phyloP scores from a whole-genome alignment of 2,113 vertebrate genomes.

The Murina feae region DNA sequence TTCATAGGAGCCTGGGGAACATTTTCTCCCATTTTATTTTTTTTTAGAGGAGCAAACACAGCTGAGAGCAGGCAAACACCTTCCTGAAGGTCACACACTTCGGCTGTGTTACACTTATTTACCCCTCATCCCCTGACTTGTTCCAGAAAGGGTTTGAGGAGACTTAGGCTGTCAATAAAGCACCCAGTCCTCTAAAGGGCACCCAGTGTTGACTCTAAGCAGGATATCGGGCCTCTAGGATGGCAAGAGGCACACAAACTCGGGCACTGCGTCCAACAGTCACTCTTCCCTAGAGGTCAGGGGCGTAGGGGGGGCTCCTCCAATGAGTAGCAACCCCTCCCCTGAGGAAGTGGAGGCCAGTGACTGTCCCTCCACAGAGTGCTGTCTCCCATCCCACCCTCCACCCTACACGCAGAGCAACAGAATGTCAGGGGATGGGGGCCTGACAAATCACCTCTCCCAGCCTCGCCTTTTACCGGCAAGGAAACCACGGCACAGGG shows the following conservation, averaged over 20 bases:
- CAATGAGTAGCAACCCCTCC: not conserved
- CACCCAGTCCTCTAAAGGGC: not conserved
- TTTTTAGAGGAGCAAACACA: constrained; percentile 49
- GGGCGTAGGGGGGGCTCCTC: not conserved
- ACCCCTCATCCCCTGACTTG: constrained; percentile 19
- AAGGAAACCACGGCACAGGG: not conserved
- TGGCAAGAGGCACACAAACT: not conserved
- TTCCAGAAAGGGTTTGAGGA: constrained; percentile 59
- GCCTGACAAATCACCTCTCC: not conserved
- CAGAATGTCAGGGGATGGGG: not conserved
- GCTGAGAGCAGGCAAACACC: constrained; percentile 32
- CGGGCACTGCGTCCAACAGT: not conserved
- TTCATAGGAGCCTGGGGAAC: not conserved
- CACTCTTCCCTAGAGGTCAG: not conserved
- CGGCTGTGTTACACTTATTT: not conserved
- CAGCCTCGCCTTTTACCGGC: not conserved
- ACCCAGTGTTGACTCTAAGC: not conserved
- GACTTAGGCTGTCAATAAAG: constrained; percentile 53
- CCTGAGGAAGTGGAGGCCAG: not conserved
- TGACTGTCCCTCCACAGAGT: not conserved
- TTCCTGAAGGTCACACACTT: constrained; percentile 60
- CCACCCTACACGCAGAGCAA: not conserved
- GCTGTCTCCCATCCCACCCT: fast-evolving
- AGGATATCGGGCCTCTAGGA: not conserved
- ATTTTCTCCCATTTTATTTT: constrained; percentile 20